Evolutionary conservation across 2,888 invertebrate species (phyloP).

Genomic region (Lasioglossum zephyrum): DNA sequence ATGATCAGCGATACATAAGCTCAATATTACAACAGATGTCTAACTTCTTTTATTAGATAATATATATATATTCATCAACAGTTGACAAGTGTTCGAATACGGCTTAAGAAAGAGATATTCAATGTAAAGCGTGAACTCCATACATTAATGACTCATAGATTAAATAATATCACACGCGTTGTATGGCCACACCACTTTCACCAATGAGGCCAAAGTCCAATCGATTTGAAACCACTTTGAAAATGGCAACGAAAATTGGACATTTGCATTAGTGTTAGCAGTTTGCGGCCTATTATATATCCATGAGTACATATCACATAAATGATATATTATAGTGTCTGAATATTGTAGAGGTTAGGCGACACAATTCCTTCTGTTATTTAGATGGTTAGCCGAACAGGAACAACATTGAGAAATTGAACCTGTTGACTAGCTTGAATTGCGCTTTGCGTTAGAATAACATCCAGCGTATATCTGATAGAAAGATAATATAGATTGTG

Average conservation of each 20-base stretch:
- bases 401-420: slow-evolving; percentile 80
- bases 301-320: slow-evolving; percentile 68
- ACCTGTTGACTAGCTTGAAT: slow-evolving; percentile 77
- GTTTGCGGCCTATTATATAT: slow-evolving; percentile 77
- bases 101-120: slow-evolving; percentile 42
- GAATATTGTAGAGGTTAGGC: slow-evolving; percentile 55
- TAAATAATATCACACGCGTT: slow-evolving; percentile 75
- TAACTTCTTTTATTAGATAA: slow-evolving; percentile 19
- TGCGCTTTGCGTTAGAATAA: slow-evolving; percentile 37
- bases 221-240: slow-evolving; percentile 78
- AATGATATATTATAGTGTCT: slow-evolving; percentile 52
- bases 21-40: slow-evolving; percentile 23
- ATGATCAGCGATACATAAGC: slow-evolving; percentile 23
- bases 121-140: slow-evolving; percentile 53
- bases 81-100: slow-evolving; percentile 38
- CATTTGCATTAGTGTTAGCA: slow-evolving; percentile 84
- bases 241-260: slow-evolving; percentile 82
- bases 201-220: slow-evolving; percentile 84
- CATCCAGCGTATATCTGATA: neutral
- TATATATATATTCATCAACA: slow-evolving; percentile 31
- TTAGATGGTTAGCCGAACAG: slow-evolving; percentile 76
- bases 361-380: slow-evolving; percentile 54
- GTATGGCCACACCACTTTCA: slow-evolving; percentile 82
- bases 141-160: slow-evolving; percentile 62
- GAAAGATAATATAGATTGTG: slow-evolving; percentile 22